phyloP scores from a whole-genome alignment of 2,888 invertebrate species.

The Lasioglossum vierecki region DNA sequence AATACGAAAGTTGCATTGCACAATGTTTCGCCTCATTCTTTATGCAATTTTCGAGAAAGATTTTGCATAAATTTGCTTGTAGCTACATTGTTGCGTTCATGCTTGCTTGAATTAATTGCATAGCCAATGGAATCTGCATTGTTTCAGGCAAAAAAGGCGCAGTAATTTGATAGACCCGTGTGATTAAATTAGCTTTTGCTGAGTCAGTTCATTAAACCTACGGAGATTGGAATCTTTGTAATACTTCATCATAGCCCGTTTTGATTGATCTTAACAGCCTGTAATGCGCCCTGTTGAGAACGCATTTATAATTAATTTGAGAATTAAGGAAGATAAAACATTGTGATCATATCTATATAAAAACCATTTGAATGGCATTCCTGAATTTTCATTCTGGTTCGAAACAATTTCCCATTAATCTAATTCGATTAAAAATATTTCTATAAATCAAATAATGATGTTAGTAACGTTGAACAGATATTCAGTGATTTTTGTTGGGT shows the following conservation, averaged over 20 bases:
- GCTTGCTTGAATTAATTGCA: not conserved
- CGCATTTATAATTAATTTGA: not conserved
- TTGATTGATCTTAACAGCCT: not conserved
- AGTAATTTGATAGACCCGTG: not conserved
- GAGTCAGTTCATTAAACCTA: constrained; percentile 1
- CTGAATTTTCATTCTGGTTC: not conserved
- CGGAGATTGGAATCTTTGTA: constrained; percentile 2
- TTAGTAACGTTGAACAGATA: not conserved
- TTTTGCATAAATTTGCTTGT: not conserved
- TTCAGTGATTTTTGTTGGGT: not conserved
- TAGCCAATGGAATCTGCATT: not conserved
- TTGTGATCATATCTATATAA: not conserved
- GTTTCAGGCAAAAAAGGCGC: not conserved
- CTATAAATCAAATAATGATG: no score
- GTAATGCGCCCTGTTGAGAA: not conserved
- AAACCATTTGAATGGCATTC: not conserved
- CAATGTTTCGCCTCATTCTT: not conserved
- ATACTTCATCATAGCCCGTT: not conserved
- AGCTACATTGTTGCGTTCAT: not conserved
- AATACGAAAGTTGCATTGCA: not conserved
- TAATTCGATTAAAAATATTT: no score
- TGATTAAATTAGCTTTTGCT: not conserved
- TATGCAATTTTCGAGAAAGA: not conserved
- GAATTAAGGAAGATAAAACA: not conserved
- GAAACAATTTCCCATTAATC: not conserved